A percentile compares a stretch with the other conserved stretches of the same genome.
Conservation (phyloP, 1,140 invertebrate species). For the Penaeus indicus region DNA sequence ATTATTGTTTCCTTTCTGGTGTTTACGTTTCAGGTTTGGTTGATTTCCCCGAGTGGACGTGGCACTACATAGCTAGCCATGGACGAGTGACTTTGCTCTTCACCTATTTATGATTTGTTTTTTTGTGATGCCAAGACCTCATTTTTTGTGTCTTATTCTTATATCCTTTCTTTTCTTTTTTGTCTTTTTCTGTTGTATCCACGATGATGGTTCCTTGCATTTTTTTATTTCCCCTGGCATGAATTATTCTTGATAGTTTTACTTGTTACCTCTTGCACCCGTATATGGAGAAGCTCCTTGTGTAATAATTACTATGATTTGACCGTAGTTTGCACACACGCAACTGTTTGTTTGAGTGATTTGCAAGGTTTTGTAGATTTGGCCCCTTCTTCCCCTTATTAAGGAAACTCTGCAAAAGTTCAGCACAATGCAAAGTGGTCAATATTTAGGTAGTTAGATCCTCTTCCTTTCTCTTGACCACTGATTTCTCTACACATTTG, state of each 20-base stretch:
- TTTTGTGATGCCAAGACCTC: not conserved
- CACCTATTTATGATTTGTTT: constrained; percentile 28
- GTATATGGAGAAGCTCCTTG: not conserved
- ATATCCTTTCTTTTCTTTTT: constrained; percentile 19
- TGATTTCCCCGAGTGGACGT: constrained; percentile 45
- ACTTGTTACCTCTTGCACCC: constrained; percentile 31
- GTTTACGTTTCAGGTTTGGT: constrained; percentile 30
- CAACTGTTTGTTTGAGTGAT: constrained; percentile 40
- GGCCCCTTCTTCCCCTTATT: constrained; percentile 26
- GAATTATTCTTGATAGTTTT: constrained; percentile 36
- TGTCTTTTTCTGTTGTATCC: not conserved
- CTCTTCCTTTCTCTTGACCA: too few species aligned
- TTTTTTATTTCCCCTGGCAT: constrained; percentile 32
- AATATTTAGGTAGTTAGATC: too few species aligned
- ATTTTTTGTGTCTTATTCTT: constrained; percentile 10
- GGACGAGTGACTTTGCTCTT: constrained; percentile 32
- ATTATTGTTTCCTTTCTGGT: too few species aligned
- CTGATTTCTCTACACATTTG: too few species aligned
- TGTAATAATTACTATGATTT: constrained; percentile 9
- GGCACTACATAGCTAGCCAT: constrained; percentile 44
- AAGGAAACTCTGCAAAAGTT: not conserved
- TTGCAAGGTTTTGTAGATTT: constrained; percentile 49
- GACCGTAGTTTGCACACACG: constrained; percentile 33
- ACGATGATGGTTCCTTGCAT: constrained; percentile 7
- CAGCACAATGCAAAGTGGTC: constrained; percentile 5